Conservation (phyloP, 2,113 vertebrate species). For the Cyprinodon variegatus region DNA sequence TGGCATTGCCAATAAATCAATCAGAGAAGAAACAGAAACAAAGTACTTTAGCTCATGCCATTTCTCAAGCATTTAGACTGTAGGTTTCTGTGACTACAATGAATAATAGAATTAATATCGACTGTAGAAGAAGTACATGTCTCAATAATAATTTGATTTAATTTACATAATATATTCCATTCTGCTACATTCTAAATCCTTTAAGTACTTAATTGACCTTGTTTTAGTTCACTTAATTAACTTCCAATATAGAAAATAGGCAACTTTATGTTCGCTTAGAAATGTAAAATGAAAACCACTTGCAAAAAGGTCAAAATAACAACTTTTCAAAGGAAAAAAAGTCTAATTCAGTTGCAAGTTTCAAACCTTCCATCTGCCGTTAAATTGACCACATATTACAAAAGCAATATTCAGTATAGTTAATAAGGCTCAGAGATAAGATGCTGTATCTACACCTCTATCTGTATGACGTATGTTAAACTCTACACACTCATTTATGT, state of each 20-base stretch:
- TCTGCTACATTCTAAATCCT: not conserved
- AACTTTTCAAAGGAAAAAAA: not conserved
- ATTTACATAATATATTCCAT: not conserved
- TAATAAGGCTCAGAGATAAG: not conserved
- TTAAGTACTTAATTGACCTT: not conserved
- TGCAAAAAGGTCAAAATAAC: not conserved
- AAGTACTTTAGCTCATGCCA: not conserved
- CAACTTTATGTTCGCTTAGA: not conserved
- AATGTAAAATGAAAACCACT: not conserved
- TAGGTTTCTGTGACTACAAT: not conserved
- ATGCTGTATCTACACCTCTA: not conserved
- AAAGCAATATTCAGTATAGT: not conserved
- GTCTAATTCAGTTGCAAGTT: not conserved
- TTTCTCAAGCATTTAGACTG: not conserved
- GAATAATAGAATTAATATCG: not conserved
- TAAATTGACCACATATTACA: not conserved
- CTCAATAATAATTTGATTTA: too few species aligned
- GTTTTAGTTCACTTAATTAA: not conserved
- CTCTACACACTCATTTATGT: constrained; percentile 2
- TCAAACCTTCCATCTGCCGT: not conserved
- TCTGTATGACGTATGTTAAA: constrained; percentile 6
- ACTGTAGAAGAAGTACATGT: not conserved
- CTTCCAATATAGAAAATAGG: not conserved
- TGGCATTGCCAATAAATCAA: not conserved
- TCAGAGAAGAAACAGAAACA: not conserved